Base-by-base conservation (phyloP, 2,113 vertebrate species). In the Orientallactaga bullata region DNA sequence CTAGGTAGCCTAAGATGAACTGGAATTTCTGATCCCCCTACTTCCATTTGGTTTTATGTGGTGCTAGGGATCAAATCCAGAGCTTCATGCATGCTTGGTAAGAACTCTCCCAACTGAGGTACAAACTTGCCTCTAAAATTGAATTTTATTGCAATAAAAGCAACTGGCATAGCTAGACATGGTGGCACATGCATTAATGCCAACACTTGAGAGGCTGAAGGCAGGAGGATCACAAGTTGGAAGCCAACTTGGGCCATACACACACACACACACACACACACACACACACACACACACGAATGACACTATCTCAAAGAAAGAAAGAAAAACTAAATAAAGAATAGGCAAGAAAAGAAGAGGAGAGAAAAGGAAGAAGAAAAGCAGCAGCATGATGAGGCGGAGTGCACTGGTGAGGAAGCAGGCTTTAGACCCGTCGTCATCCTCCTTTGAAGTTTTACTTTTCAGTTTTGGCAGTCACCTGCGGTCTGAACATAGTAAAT, bases 61-160 rank as follows among this genome's bases (percentile, higher is more conserved):
- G 68, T 35, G 47, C 47, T 71, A 11, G 30, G 47, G 83, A 71
- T 51, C 51, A 23, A 84, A 51, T 42, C 65, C 63, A 69, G 42
- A 21, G 42, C 42, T 51, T n/a, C 32, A 24, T 15, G 47, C 13
- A 55, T 18, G 32, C 47, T 69, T 18, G 23, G 66, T 26, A 39
- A 55, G 23, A 21, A 71, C 47, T 69, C 30, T 68, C 21, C 47
- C 66, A 71, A 35, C 42, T 18, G n/a, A 69, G 32, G 42, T 58
- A 17, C 66, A 85, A 55, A 55, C 55, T 55, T 55, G 7, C 55
- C 55, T 16, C 55, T 55, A 55, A 55, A 55, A 55, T 55, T 79
- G 32, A 30, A 51, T 95, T 94, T 93, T 32, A 86, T 77, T 66
- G 73, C 26, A 32, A 89, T 7, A 68, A 91, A 87, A 93, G 79